Evolutionary conservation across 2,888 invertebrate genomes (phyloP).

Genomic region (Tenthredo amoena): DNA sequence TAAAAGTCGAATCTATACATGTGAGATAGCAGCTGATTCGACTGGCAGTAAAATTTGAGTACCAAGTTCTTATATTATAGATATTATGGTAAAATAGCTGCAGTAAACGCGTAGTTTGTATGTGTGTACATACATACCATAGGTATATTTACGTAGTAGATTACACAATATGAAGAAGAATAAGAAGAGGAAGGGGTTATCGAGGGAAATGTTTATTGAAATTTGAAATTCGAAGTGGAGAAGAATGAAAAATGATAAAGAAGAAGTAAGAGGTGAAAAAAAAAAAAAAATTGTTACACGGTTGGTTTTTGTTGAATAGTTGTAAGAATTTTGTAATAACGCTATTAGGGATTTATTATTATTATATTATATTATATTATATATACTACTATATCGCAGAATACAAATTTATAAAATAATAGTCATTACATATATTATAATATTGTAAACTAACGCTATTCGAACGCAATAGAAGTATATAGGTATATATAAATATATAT

Average conservation of each 20-base stretch:
- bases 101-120: slow-evolving; percentile 19
- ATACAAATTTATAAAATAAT: slow-evolving; percentile 19
- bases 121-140: not conserved
- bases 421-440: slow-evolving; percentile 14
- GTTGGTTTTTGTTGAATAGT: slow-evolving; percentile 76
- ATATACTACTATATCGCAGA: not conserved
- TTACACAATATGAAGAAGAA: not conserved
- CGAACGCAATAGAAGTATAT: slow-evolving; percentile 45
- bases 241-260: slow-evolving; percentile 38
- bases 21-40: not conserved
- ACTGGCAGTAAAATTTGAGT: not conserved
- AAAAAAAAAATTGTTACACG: slow-evolving; percentile 68
- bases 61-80: not conserved
- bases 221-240: not conserved
- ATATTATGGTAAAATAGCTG: not conserved
- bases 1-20: not conserved
- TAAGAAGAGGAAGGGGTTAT: not conserved
- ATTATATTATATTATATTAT: slow-evolving; percentile 20
- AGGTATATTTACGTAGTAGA: slow-evolving; percentile 31
- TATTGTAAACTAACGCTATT: slow-evolving; percentile 27
- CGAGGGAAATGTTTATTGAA: slow-evolving; percentile 52
- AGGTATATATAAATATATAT: not conserved
- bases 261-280: slow-evolving; percentile 54
- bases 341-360: slow-evolving; percentile 50
- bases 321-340: slow-evolving; percentile 76